A percentile compares a stretch with the other conserved stretches of the same genome.
These are phyloP conservation scores for Narcine bancroftii DNA, from an alignment of 2,113 vertebrate genomes.

Conservation along the genomic window DNA sequence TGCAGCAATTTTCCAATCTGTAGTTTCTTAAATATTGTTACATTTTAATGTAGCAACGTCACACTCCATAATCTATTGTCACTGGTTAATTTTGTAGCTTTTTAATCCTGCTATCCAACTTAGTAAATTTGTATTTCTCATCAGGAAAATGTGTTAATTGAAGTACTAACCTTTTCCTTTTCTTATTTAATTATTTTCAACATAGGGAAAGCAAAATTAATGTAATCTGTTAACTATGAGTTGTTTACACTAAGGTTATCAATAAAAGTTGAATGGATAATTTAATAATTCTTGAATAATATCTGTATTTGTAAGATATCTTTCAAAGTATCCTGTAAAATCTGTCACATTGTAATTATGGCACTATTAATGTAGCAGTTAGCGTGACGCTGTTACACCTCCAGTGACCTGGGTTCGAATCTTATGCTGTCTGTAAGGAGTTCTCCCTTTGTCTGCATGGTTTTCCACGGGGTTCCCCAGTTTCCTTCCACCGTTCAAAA, in stretches of 20 bases:
- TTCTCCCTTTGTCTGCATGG: too few species aligned
- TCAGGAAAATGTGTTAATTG: not conserved
- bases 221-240: not conserved
- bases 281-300: slow-evolving; percentile 1
- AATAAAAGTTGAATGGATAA: not conserved
- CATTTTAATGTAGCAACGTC: not conserved
- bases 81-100: not conserved
- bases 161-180: not conserved
- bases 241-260: not conserved
- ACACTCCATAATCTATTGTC: not conserved
- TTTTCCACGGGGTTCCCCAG: too few species aligned
- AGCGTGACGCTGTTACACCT: too few species aligned
- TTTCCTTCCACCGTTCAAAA: too few species aligned
- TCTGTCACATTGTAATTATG: not conserved
- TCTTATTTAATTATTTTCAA: not conserved
- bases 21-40: not conserved
- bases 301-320: too few species aligned
- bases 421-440: too few species aligned
- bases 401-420: too few species aligned
- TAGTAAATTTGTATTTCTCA: not conserved
- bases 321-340: not conserved
- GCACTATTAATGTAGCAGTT: too few species aligned
- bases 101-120: not conserved
- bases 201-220: not conserved
- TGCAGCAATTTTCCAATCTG: not conserved